Conservation (phyloP, 2,113 vertebrate genomes). For the Equus quagga region DNA sequence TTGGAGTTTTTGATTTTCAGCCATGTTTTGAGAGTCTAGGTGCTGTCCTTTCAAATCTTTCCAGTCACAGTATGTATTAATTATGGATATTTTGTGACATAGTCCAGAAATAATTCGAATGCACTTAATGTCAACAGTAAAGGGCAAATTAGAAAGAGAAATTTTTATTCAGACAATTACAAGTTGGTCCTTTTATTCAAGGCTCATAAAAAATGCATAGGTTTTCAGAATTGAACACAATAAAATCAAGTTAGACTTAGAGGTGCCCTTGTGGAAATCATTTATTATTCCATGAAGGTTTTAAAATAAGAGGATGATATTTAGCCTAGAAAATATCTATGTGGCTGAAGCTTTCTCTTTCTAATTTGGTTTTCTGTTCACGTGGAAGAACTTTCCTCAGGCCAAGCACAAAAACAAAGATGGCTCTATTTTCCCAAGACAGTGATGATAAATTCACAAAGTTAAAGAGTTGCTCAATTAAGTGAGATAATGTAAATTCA, state of each 20-base stretch:
- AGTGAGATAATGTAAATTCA: conserved; percentile 41
- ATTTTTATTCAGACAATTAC: conserved; percentile 50
- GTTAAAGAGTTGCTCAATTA: neutral
- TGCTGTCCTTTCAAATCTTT: conserved; percentile 53
- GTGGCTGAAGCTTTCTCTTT: neutral
- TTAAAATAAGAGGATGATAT: neutral
- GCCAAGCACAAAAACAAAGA: conserved; percentile 2
- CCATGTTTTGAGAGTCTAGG: conserved; percentile 46
- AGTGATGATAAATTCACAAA: neutral
- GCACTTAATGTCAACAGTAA: conserved; percentile 61
- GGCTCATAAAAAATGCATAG: conserved; percentile 62
- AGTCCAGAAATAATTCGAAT: conserved; percentile 65
- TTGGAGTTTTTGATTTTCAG: neutral
- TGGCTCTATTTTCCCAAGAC: neutral
- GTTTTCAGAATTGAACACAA: conserved; percentile 40
- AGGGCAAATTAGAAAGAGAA: conserved; percentile 65
- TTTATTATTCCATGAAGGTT: neutral
- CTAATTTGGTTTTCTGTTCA: neutral
- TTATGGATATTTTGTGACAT: conserved; percentile 67
- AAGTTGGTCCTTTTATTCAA: conserved; percentile 16
- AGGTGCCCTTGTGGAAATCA: conserved; percentile 1
- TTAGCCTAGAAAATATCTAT: conserved; percentile 42
- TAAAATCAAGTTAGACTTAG: conserved; percentile 9
- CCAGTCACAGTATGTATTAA: conserved; percentile 56
- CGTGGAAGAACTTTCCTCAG: neutral